These are phyloP conservation scores for Erpobdella octoculata DNA, from an alignment of 2,888 invertebrate species.

Conservation along the genomic window DNA sequence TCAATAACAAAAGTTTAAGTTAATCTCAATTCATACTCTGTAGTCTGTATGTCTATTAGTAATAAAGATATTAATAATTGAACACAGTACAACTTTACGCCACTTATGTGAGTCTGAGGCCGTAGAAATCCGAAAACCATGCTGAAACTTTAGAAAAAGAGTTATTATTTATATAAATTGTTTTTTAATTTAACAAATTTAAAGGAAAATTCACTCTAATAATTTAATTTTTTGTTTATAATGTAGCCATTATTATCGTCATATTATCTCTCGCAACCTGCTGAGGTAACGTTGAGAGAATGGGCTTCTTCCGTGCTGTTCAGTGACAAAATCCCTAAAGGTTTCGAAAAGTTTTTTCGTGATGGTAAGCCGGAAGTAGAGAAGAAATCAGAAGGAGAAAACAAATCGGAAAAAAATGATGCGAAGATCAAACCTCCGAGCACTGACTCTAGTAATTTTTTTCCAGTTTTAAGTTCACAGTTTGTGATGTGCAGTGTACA, in stretches of 20 bases:
- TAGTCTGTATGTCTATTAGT: too few species aligned
- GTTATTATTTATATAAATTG: too few species aligned
- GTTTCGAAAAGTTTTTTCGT: conserved; percentile 84
- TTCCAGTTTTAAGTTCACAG: background rate
- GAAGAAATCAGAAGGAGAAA: conserved; percentile 10
- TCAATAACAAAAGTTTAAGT: too few species aligned
- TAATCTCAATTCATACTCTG: too few species aligned
- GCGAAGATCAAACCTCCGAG: background rate
- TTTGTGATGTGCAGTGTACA: background rate
- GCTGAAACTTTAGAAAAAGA: too few species aligned
- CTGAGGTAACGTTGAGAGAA: background rate
- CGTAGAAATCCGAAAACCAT: too few species aligned
- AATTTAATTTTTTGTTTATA: too few species aligned
- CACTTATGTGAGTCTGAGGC: too few species aligned
- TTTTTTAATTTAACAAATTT: conserved; percentile 2
- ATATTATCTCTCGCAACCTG: background rate
- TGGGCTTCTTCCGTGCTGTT: background rate
- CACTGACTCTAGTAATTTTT: background rate
- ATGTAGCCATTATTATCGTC: background rate
- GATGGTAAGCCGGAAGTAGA: conserved; percentile 46
- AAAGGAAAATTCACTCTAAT: too few species aligned
- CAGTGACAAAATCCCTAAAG: conserved; percentile 62
- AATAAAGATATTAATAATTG: too few species aligned
- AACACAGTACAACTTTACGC: too few species aligned
- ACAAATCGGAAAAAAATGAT: conserved; percentile 11